Base-by-base conservation (phyloP, 1,140 invertebrate genomes). In the Harlomillsia oculata region DNA sequence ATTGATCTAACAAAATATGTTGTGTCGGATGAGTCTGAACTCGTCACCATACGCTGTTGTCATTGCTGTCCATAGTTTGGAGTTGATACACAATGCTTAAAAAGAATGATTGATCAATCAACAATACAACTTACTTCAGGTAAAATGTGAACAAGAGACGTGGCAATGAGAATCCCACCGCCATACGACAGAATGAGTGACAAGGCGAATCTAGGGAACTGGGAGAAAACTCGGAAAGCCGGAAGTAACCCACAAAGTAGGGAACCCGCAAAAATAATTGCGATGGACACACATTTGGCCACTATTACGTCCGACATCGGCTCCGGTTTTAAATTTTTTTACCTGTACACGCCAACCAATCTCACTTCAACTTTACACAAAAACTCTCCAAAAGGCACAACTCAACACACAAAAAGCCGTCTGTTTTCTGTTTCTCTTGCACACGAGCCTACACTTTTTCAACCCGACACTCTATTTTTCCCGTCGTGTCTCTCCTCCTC, bases 151-250 rank as follows among this genome's bases (percentile, higher is more conserved):
- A 87, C 73, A 32, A 89, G 70, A 20, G 84, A 82, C 1, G 89
- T 91, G 0, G 84, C 84, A 16, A 93, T 69, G 26, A 93, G 76
- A 6, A 93, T 86, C 0, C 89, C 89, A 3, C 82, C 88, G 21
- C 87, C 87, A 60, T 88, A 87, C 66, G 86, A 89, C 0, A 89
- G 75, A 9, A 87, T 68, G 13, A 76, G 73, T 8, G 82, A 84
- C 9, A 82, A 72, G 5, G 60, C 60, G 21, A 65, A 65, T 44
- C 64, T 46, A 13, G 64, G 64, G 34, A 65, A 65, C 14, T 54
- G 37, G 14, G 60, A 46, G 41, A 65, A 65, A 9, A 65, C 60
- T 25, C 56, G 53, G 40, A 65, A 65, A n/a, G 64, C 64, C 5
- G 64, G 64, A 37, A 65, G 55, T 18, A 65, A 55, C 16, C 64